Conservation (phyloP, 1,140 invertebrate genomes). For the Thaumetopoea pityocampa region DNA sequence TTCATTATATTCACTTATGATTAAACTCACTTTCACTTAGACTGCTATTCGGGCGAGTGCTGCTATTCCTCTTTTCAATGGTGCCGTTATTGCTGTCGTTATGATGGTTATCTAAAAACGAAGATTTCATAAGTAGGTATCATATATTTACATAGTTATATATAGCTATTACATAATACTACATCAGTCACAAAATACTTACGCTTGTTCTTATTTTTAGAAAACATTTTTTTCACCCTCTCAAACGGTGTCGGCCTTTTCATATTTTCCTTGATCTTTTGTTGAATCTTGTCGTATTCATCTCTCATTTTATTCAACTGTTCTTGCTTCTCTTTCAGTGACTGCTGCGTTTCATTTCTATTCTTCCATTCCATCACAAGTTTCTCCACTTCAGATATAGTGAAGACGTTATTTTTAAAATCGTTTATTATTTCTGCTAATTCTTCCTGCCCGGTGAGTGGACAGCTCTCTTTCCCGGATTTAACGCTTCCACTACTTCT, state of each 20-base stretch:
- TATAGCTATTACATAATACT: not conserved
- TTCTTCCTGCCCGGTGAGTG: constrained; percentile 80
- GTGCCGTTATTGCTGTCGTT: constrained; percentile 51
- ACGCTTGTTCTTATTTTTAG: constrained; percentile 70
- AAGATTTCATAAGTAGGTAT: constrained; percentile 4
- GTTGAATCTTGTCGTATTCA: constrained; percentile 88
- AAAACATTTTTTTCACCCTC: constrained; percentile 86
- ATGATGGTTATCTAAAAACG: constrained; percentile 42
- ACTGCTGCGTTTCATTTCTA: constrained; percentile 89
- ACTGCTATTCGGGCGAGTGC: constrained; percentile 63
- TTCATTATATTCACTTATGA: too few relatives aligned
- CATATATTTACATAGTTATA: not conserved
- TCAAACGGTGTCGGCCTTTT: constrained; percentile 88
- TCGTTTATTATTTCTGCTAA: constrained; percentile 91
- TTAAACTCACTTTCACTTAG: constrained; percentile 60
- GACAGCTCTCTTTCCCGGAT: constrained; percentile 51
- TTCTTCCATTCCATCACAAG: constrained; percentile 90
- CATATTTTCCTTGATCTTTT: constrained; percentile 82
- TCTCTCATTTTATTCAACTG: constrained; percentile 86
- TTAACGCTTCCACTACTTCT: constrained; percentile 59
- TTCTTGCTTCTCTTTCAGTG: constrained; percentile 89
- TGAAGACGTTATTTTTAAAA: constrained; percentile 92
- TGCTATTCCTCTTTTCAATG: constrained; percentile 66
- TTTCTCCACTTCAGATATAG: constrained; percentile 88
- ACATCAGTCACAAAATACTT: constrained; percentile 22